Conservation (phyloP, 2,113 vertebrate genomes). For the Dasyornis broadbenti region DNA sequence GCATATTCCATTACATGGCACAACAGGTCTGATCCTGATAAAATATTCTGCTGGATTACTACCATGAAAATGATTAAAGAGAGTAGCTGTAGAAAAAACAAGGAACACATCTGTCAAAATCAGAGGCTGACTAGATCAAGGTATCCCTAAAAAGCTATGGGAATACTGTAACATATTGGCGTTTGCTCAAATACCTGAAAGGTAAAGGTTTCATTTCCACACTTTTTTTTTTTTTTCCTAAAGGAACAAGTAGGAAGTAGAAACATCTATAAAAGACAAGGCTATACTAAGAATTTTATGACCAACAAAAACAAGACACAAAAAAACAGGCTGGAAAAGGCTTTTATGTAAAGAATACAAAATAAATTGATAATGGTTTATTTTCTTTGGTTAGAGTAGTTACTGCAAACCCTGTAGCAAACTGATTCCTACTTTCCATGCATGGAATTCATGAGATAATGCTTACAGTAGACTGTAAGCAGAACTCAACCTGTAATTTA, state of each 20-base stretch:
- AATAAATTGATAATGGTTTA: not conserved
- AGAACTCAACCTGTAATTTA: not conserved
- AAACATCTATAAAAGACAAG: not conserved
- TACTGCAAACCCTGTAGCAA: not conserved
- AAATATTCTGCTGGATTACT: not conserved
- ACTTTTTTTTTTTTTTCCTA: too few relatives aligned
- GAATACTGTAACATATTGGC: not conserved
- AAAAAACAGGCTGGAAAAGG: not conserved
- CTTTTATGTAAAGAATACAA: not conserved
- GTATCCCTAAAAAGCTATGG: not conserved
- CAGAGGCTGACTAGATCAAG: not conserved
- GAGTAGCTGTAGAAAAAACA: not conserved
- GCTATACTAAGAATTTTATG: not conserved
- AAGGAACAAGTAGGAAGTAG: too few relatives aligned
- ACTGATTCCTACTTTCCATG: not conserved
- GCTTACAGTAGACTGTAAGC: not conserved
- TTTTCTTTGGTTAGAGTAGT: not conserved
- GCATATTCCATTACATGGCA: not conserved
- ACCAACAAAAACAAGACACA: not conserved
- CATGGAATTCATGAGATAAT: not conserved
- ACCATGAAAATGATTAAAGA: not conserved
- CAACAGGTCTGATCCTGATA: not conserved
- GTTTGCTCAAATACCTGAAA: not conserved
- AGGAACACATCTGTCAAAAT: not conserved
- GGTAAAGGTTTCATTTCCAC: not conserved